Base-by-base conservation (phyloP, 2,113 vertebrate genomes). In the Tursiops truncatus region DNA sequence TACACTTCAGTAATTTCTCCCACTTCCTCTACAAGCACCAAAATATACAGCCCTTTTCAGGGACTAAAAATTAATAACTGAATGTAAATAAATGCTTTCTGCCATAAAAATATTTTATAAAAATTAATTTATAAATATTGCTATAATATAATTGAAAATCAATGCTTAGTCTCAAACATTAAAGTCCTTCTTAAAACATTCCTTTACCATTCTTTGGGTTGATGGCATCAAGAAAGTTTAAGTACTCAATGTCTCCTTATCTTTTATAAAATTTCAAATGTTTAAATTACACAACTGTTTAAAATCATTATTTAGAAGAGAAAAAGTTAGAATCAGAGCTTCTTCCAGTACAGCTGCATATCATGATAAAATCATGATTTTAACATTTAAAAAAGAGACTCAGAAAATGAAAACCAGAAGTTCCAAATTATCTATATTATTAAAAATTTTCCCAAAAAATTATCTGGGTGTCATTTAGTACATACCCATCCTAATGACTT, bases 41-140 rank as follows among this genome's bases (percentile, higher is more conserved):
- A 96, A 95, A 92, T 33, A 81, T 23, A 33, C 3, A 95, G 28
- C 31, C 25, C 3, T 96, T 97, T 83, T 50, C 25, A 92, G 38
- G 3, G 23, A 96, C 74, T 58, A 94, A 88, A 88, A 94, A 28
- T 7, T 65, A 89, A 60, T 13, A 94, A 63, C 7, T 89, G 38
- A 50, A 85, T 53, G 28, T 47, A 86, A 96, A 68, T 62, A 60
- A 89, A 93, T 86, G 23, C 13, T 50, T 65, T 70, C 13, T 8
- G 33, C 21, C 44, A 76, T 38, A 60, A 87, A 92, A 93, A 82
- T 21, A 56, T 5, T 44, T 62, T 91, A 56, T 79, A 33, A 86
- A 87, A 83, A 53, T 53, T 47, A 92, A 68, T 62, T 38, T 95
- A 63, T 41, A 76, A 83, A 44, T 91, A 95, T 86, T 79, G 3